A percentile compares a stretch with the other conserved stretches of the same genome.
phyloP scores from a whole-genome alignment of 2,113 vertebrate genomes.

The Morphnarchus princeps region DNA sequence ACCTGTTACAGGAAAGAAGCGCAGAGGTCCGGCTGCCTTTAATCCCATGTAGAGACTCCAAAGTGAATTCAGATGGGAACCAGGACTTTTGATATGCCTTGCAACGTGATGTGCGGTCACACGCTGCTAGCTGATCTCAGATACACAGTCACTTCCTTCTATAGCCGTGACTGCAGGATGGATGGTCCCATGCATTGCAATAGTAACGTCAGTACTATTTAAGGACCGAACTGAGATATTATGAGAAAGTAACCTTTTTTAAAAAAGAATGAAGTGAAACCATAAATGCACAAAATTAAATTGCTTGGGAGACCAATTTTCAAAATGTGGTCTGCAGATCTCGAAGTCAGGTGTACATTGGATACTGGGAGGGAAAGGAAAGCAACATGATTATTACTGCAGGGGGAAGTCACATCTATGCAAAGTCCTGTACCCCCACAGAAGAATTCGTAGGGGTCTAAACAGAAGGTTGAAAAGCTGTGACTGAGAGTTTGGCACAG shows the following conservation, averaged over 20 bases:
- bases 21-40: background rate
- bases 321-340: background rate
- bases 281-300: background rate
- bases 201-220: background rate
- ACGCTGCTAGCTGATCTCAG: background rate
- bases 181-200: background rate
- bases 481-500: background rate
- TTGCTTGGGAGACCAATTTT: background rate
- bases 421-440: background rate
- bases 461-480: background rate
- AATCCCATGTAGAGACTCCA: background rate
- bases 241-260: background rate
- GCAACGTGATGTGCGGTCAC: background rate
- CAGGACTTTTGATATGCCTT: background rate
- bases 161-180: background rate
- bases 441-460: background rate
- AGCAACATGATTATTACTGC: background rate
- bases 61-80: background rate
- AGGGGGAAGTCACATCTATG: background rate
- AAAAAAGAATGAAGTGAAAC: background rate
- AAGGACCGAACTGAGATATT: background rate
- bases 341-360: background rate
- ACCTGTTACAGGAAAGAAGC: background rate
- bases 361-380: background rate
- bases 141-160: background rate